Evolutionary conservation across 2,888 invertebrate species (phyloP).

Genomic region (Tineola bisselliella): DNA sequence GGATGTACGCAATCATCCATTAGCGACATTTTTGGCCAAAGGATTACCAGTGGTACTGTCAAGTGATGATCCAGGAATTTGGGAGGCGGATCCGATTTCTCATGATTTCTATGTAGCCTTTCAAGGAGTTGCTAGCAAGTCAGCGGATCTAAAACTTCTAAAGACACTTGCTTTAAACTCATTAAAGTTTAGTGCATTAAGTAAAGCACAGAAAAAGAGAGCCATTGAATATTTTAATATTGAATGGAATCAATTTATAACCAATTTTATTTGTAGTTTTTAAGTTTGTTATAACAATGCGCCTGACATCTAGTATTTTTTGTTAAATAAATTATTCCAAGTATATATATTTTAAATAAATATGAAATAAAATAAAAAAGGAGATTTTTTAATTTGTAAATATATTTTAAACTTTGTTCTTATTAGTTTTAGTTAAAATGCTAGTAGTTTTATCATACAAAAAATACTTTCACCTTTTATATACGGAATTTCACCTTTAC

Average conservation of each 20-base stretch:
- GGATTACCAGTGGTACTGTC: conserved; percentile 79
- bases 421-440: no score
- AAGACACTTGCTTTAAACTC: conserved; percentile 82
- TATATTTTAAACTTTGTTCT: no score
- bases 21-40: conserved; percentile 70
- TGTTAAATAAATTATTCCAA: no score
- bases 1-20: conserved; percentile 82
- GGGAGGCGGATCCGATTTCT: conserved; percentile 77
- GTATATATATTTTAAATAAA: no score
- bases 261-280: conserved; percentile 17
- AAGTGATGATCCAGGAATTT: conserved; percentile 82
- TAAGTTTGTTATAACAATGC: no score
- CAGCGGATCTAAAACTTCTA: conserved; percentile 74
- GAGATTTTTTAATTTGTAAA: no score
- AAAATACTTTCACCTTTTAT: no score
- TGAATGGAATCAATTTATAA: conserved; percentile 69
- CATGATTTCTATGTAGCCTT: conserved; percentile 85
- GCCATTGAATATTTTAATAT: conserved; percentile 63
- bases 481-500: no score
- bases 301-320: no score
- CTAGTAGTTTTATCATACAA: no score
- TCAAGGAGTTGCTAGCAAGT: conserved; percentile 75
- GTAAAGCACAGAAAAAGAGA: conserved; percentile 41
- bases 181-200: conserved; percentile 73
- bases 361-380: no score